Evolutionary conservation across 2,888 invertebrate genomes (phyloP), one percentile per base, ranked within the genome.

Genomic region (Mesorhabditis spiculigera): DNA sequence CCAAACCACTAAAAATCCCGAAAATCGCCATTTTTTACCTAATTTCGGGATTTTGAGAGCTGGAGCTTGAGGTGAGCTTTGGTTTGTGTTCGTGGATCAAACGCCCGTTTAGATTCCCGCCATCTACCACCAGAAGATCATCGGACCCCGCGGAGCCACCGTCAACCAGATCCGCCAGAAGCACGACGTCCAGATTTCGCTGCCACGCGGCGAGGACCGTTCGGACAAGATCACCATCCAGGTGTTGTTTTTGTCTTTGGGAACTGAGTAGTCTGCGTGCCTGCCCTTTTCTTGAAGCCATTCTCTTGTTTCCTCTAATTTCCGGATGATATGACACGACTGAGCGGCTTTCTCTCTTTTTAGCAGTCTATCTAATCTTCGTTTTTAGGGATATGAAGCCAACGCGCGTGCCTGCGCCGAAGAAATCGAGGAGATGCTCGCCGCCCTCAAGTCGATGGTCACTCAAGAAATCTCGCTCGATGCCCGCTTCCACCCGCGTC

Each of bases 111-210:
- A 93, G 87, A 93, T 97, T 45, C 93, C 95, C 87, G 92, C 94
- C 0, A 92, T 93, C 80, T 94, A 93, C 87, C 96, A 97, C 88
- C 93, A 95, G 3, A 93, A 95, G 87, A 93, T 98, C 81, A 97
- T 98, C 87, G 97, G 97, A 44, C 87, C 92, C 82, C 75, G 91
- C 71, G 97, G 97, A 67, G 90, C 91, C n/a, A 93, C 93, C 68
- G 94, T 98, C 82, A 92, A 91, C 50, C 93, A 93, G 88, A 92
- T 98, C 83, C 91, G 95, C 74, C 90, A 91, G 65, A 92, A 94
- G 84, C 92, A 92, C 87, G 92, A 93, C 83, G 96, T 97, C 65
- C 93, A 93, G 87, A 93, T 97, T 83, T 93, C 92, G 87, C 91
- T 96, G 86, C 95, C 95, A 81, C 92, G 91, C 58, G 92, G 92